Base-by-base conservation (phyloP, 2,888 invertebrate genomes). In the Drosophila demipolita region DNA sequence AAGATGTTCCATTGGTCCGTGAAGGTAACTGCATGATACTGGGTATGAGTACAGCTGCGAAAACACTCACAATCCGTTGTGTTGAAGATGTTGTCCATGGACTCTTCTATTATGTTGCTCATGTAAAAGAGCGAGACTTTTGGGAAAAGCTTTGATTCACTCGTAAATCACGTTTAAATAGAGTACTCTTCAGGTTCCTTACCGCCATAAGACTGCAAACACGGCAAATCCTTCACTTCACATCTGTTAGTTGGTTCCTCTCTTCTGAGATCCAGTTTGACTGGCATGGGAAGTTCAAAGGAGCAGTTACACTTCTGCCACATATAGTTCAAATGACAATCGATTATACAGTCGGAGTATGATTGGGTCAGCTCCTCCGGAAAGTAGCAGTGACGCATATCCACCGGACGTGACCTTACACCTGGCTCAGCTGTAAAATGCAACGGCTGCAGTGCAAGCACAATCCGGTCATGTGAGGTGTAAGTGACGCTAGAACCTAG, bases 81-180 rank as follows among this genome's bases (percentile, higher is more conserved):
- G 6, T 66, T 75, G 2, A 83, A 86, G 8, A 74, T 23, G 20
- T 78, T 61, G 7, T 78, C 73, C 1, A 33, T 23, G 4, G 80
- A 80, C 53, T 87, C 86, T 20, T 84, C 85, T 11, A 87, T 90
- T 5, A 87, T 78, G 63, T 91, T 89, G 65, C 87, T 79, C 74
- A 80, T 85, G 32, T 83, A 80, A 15, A 83, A 78, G 0, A 88
- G 11, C 0, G 75, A 78, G 12, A 80, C 90, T 89, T 9, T 35
- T 29, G 8, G 7, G 0, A n/a, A 50, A 54, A 17, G 5, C 8
- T 1, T 36, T 36, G 11, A 36, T 26, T n/a, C 2, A 35, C 1
- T 23, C 20, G 20, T 9, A 20, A 0, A 5, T 2, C 3, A 2
- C 0, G 8, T 6, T 11, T 1, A 11, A 3, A 0, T 20, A 11